Conservation (phyloP, 2,113 vertebrate genomes). For the Calyptommatus sinebrachiatus region DNA sequence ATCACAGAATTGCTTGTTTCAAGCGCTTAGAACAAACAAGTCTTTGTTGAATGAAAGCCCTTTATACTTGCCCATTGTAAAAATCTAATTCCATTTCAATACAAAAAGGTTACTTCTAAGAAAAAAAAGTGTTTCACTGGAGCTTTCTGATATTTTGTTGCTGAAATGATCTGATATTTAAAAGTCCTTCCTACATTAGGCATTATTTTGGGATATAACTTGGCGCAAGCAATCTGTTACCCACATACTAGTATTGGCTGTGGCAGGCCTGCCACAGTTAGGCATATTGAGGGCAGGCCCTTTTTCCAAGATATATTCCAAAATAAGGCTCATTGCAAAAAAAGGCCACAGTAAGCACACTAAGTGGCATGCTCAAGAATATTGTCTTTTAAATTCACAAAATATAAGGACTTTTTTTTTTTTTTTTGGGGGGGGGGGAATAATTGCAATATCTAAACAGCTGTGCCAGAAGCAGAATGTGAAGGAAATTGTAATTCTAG, state of each 20-base stretch:
- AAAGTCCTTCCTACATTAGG: too few species aligned
- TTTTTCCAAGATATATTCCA: too few species aligned
- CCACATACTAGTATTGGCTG: too few species aligned
- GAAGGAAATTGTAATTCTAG: slow-evolving; percentile 4
- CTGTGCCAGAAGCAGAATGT: not conserved
- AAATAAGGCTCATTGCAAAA: too few species aligned
- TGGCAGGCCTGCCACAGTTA: too few species aligned
- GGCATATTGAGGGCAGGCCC: too few species aligned
- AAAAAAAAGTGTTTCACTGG: not conserved
- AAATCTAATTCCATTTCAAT: not conserved
- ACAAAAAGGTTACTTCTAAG: not conserved
- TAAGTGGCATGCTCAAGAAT: not conserved
- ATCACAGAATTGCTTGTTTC: not conserved
- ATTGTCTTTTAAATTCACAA: slow-evolving; percentile 4
- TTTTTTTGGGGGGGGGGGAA: too few species aligned
- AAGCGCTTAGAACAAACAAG: not conserved
- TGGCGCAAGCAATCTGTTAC: too few species aligned
- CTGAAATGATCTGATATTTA: not conserved
- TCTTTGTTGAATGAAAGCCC: not conserved
- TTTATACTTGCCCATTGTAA: not conserved
- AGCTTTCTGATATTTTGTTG: not conserved
- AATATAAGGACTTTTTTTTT: not conserved
- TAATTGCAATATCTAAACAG: slow-evolving; percentile 6
- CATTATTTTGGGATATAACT: too few species aligned
- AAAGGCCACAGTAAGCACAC: not conserved